These are phyloP conservation scores for Galerucella nymphaeae DNA, from an alignment of 2,888 invertebrate species.

Conservation along the genomic window DNA sequence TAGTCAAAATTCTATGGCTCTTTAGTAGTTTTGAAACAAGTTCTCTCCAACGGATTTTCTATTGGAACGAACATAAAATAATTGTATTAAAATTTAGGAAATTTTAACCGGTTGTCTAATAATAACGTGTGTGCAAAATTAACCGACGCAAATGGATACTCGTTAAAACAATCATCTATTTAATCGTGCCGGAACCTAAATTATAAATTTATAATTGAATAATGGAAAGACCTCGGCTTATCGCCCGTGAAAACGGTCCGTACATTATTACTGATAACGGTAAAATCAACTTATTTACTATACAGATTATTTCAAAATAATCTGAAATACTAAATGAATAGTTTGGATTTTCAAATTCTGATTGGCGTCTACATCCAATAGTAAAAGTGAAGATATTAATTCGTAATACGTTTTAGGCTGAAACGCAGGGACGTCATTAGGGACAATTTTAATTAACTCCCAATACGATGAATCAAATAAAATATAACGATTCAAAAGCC, in stretches of 20 bases:
- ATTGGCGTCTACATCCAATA: neutral
- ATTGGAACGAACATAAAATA: neutral
- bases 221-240: slow-evolving; percentile 32
- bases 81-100: neutral
- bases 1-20: too few relatives aligned
- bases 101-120: neutral
- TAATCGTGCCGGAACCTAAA: slow-evolving; percentile 36
- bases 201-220: slow-evolving; percentile 43
- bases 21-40: too few relatives aligned
- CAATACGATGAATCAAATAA: too few relatives aligned
- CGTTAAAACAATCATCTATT: slow-evolving; percentile 39
- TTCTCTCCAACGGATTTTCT: neutral
- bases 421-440: neutral
- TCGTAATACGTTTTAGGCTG: neutral
- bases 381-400: neutral
- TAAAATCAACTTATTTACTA: slow-evolving; percentile 28
- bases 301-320: slow-evolving; percentile 27
- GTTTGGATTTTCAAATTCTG: neutral
- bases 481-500: too few relatives aligned
- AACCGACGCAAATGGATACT: slow-evolving; percentile 44
- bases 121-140: slow-evolving; percentile 43
- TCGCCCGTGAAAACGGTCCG: slow-evolving; percentile 30
- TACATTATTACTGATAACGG: slow-evolving; percentile 33
- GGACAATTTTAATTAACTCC: neutral
- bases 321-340: slow-evolving; percentile 26